Base-by-base conservation (phyloP, 2,888 invertebrate species). In the Tethea ocularis region DNA sequence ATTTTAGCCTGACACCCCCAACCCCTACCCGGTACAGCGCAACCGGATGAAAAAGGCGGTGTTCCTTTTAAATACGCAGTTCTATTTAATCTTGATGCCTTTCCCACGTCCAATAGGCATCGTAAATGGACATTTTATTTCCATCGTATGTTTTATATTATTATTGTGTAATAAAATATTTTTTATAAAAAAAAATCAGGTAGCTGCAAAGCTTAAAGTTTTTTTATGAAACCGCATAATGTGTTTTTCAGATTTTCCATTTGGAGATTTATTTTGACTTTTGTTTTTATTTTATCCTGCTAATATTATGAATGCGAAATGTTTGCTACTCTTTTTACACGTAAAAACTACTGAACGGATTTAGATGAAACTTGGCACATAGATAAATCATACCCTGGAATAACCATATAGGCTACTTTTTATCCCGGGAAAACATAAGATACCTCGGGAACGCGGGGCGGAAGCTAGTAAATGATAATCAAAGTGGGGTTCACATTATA, bases 121-220 rank as follows among this genome's bases (percentile, higher is more conserved):
- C 63, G 78, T 74, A 78, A 80, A 81, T 82, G 78, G 80, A 78
- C 76, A 84, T 83, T 84, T 80, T 77, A 76, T 82, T 77, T 74
- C 59, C 72, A 76, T 70, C 73, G 68, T 70, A 66, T 72, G 77
- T 78, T 78, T 77, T 70, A 74, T 70, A 33, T 71, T 63, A 58
- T 46, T 46, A 10, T 20, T 46, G 71, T 69, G 76, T 72, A 69
- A 78, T 77, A 77, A 76, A 71, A 72, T 78, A 80, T 74, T 76
- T 65, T 69, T 57, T 61, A 11, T 22, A 59, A 52, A 61, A 52
- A 61, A 58, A 64, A 68, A 60, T 67, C 62, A 62, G 58, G 59
- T 55, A 26, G 26, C 52, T 51, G 59, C 11, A 33, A 56, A 38
- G 56, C 56, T 61, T 61, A 58, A 54, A 26, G 46, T 57, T 56